Evolutionary conservation across 2,888 invertebrate species (phyloP).

Genomic region (Rugalucina vietnamica): DNA sequence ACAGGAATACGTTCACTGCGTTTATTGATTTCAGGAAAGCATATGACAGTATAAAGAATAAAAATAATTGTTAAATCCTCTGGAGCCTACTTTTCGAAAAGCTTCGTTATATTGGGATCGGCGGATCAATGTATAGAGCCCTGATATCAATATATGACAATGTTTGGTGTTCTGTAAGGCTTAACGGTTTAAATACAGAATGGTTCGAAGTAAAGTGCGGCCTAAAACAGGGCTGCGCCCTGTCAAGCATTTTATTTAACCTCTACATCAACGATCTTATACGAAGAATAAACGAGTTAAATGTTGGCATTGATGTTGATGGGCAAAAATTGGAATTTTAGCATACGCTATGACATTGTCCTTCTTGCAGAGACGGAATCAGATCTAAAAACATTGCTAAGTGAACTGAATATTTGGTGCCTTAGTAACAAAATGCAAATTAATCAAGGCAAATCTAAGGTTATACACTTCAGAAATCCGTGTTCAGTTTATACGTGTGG

Average conservation of each 20-base stretch:
- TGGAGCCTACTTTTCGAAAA: too few species aligned
- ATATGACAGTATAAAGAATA: conserved; percentile 14
- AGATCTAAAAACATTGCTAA: not conserved
- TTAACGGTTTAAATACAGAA: conserved; percentile 9
- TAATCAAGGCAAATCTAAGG: conserved; percentile 16
- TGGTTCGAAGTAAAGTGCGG: conserved; percentile 27
- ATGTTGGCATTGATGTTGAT: not conserved
- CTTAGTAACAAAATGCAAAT: not conserved
- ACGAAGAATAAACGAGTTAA: not conserved
- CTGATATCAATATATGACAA: conserved; percentile 5
- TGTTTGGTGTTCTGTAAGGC: not conserved
- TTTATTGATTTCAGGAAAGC: conserved; percentile 31
- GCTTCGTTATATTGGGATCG: not conserved
- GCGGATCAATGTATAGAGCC: conserved; percentile 18
- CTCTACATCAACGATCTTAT: conserved; percentile 29
- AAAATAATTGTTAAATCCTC: conserved; percentile 3
- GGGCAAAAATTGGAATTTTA: not conserved
- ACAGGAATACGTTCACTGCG: not conserved
- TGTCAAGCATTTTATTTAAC: conserved; percentile 22
- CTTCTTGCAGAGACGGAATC: not conserved
- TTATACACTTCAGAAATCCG: conserved; percentile 27
- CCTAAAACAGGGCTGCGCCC: conserved; percentile 22
- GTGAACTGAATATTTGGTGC: not conserved
- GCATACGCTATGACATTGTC: not conserved
- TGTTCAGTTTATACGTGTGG: not conserved